phyloP scores from a whole-genome alignment of 2,113 vertebrate species.

The Lasiurus cinereus region DNA sequence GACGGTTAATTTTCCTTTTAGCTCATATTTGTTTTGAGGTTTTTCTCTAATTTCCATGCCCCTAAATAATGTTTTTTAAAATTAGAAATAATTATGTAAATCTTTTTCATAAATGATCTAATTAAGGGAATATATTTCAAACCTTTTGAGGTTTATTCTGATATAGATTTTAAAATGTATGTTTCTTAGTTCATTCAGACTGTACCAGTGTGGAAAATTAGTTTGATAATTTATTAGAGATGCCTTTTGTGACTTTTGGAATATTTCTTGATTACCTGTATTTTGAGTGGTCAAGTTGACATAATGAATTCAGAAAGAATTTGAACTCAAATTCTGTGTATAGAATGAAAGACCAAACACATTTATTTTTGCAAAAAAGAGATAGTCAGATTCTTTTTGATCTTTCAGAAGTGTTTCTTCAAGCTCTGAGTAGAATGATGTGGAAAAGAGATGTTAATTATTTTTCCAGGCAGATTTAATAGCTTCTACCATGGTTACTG shows the following conservation, averaged over 20 bases:
- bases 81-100: constrained; percentile 57
- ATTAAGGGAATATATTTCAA: constrained; percentile 35
- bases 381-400: constrained; percentile 42
- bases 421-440: constrained; percentile 43
- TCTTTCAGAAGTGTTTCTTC: constrained; percentile 56
- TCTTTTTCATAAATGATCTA: constrained; percentile 58
- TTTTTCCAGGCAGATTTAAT: constrained; percentile 16
- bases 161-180: constrained; percentile 34
- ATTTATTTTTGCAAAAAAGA: constrained; percentile 38
- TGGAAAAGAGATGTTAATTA: constrained; percentile 36
- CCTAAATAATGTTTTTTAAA: constrained; percentile 69
- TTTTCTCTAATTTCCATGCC: constrained; percentile 70
- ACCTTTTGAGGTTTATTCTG: constrained; percentile 32
- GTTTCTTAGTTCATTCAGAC: constrained; percentile 41
- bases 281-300: constrained; percentile 30
- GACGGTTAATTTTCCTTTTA: constrained; percentile 70
- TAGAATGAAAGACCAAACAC: constrained; percentile 57
- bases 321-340: neutral
- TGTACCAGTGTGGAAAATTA: constrained; percentile 27
- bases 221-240: constrained; percentile 62
- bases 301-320: constrained; percentile 63
- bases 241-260: constrained; percentile 65
- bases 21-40: constrained; percentile 66
- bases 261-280: constrained; percentile 64
- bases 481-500: constrained; percentile 32